Percentiles rank a stretch among this genome's conserved stretches.
Evolutionary conservation across 2,797 vertebrate species (phyloP).

Genomic region (Epinephelus coioides): DNA sequence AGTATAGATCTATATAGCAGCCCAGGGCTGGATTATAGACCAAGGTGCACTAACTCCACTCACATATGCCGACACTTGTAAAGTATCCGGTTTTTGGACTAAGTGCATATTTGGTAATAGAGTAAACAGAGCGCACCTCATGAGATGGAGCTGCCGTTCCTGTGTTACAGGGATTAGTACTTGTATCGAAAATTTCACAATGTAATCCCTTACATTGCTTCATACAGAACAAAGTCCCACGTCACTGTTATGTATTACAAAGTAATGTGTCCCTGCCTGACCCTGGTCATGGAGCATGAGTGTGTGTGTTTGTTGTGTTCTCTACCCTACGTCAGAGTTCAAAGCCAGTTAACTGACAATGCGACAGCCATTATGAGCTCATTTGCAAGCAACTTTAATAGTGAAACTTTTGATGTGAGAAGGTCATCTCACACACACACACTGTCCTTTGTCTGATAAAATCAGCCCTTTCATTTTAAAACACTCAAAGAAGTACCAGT

Average conservation of each 20-base stretch:
- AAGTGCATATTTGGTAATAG: too few species aligned
- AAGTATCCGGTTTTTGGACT: too few species aligned
- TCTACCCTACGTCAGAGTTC: not conserved
- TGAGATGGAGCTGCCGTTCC: too few species aligned
- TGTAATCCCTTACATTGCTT: not conserved
- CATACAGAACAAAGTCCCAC: not conserved
- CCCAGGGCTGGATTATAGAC: too few species aligned
- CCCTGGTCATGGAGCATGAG: not conserved
- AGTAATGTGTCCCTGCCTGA: not conserved
- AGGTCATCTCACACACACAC: not conserved
- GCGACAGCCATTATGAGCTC: not conserved
- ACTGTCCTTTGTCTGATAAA: not conserved
- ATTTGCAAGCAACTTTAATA: not conserved
- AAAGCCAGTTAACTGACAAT: not conserved
- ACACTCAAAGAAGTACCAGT: not conserved
- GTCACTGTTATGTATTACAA: not conserved
- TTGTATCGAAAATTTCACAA: not conserved
- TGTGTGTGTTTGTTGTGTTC: not conserved
- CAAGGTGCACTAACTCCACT: too few species aligned
- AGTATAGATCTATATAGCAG: too few species aligned
- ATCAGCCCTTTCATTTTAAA: slow-evolving; percentile 17
- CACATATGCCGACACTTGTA: too few species aligned
- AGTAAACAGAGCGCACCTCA: too few species aligned
- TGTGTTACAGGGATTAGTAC: too few species aligned
- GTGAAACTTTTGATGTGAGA: slow-evolving; percentile 10